Evolutionary conservation across 1,140 invertebrate species (phyloP).

Genomic region (Papilio helenus): DNA sequence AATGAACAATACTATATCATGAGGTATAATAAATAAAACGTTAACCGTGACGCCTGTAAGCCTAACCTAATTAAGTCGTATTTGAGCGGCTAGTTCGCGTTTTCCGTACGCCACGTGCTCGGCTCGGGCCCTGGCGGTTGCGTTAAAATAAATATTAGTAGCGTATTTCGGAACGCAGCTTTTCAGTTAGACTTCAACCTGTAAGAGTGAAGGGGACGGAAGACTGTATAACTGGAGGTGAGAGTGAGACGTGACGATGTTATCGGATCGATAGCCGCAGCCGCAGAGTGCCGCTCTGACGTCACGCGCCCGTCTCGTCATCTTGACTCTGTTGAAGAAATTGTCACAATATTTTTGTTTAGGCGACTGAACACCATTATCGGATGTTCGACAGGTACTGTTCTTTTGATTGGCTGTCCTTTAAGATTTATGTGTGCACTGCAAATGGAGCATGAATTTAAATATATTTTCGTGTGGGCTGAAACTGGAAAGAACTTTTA

Average conservation of each 20-base stretch:
- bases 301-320: slow-evolving; percentile 79
- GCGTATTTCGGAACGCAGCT: slow-evolving; percentile 78
- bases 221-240: slow-evolving; percentile 51
- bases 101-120: slow-evolving; percentile 67
- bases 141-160: slow-evolving; percentile 83
- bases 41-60: slow-evolving; percentile 30
- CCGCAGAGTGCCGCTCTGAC: slow-evolving; percentile 80
- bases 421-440: slow-evolving; percentile 41
- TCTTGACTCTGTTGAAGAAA: slow-evolving; percentile 77
- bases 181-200: slow-evolving; percentile 59
- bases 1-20: not conserved
- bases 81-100: slow-evolving; percentile 39
- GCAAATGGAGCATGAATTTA: slow-evolving; percentile 42
- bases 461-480: slow-evolving; percentile 35
- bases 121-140: slow-evolving; percentile 62
- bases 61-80: slow-evolving; percentile 36
- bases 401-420: slow-evolving; percentile 41
- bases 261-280: slow-evolving; percentile 80
- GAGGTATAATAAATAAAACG: slow-evolving; percentile 22
- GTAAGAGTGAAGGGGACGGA: slow-evolving; percentile 59
- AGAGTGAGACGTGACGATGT: slow-evolving; percentile 65
- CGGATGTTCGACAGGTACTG: slow-evolving; percentile 47
- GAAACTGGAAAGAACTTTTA: slow-evolving; percentile 19
- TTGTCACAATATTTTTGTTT: slow-evolving; percentile 76
- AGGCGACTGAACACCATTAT: slow-evolving; percentile 54